Evolutionary conservation across 2,113 vertebrate species (phyloP), one percentile per base, ranked within the genome.

Genomic region (Pteronura brasiliensis): DNA sequence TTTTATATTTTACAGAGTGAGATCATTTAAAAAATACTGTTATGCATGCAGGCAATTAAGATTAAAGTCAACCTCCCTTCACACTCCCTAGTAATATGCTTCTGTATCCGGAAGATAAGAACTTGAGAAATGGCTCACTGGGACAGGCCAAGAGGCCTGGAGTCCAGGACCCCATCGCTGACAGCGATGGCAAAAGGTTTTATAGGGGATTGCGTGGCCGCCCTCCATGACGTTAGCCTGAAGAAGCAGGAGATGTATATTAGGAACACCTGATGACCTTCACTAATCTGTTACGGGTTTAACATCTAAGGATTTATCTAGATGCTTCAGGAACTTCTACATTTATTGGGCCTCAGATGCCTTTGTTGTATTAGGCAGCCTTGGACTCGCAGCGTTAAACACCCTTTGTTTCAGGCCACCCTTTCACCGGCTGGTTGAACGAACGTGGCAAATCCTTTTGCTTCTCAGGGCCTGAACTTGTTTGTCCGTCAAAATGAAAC

Each of bases 81-180:
- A 95, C 81, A 98, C 89, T 97, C 83, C 89, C 42, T 85, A 93
- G 89, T 97, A 95, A 97, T 97, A 94, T 67, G 84, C 79, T 96
- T 97, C 96, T 97, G 96, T 96, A 97, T 88, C 87, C 97, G 95
- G 96, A 97, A 98, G 97, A 98, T 98, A 98, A 97, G 96, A 94
- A 96, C 86, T 88, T 97, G 92, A 98, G 92, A 97, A 97, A 97
- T 93, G 87, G 55, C 87, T 93, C 95, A 74, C 63, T 85, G 84
- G 59, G 95, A 90, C 71, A 82, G 87, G 82, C 92, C 96, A 89
- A 84, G 21, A 59, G 93, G 55, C 72, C 89, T 87, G 67, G 79
- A 96, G 94, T 93, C 95, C 67, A 57, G 81, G 72, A 77, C 72
- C 84, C 80, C 25, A 14, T 83, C 93, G 95, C 96, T 52, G 49